Conservation (phyloP, 2,113 vertebrate genomes). For the Hiodon alosoides region DNA sequence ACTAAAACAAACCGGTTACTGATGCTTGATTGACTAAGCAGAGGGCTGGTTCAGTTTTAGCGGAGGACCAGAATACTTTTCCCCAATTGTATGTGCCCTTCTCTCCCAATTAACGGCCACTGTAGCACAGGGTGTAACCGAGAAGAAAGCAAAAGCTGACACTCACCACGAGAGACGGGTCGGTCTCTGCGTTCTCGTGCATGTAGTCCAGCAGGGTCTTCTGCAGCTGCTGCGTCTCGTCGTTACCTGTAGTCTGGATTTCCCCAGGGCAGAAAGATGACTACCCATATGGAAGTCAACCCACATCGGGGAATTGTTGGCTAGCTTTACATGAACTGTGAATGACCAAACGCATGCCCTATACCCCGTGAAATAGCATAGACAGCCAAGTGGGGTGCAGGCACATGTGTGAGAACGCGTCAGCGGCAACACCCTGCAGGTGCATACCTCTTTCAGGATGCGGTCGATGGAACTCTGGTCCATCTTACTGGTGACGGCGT, state of each 20-base stretch:
- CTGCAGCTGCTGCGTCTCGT: conserved; percentile 94
- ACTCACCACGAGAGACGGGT: conserved; percentile 87
- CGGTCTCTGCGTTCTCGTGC: conserved; percentile 86
- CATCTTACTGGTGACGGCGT: conserved; percentile 96
- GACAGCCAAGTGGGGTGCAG: not conserved
- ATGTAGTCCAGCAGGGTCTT: conserved; percentile 93
- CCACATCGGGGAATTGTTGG: no score
- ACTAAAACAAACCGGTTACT: no score
- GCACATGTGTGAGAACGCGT: not conserved
- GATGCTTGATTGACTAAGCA: no score
- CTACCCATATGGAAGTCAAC: not conserved
- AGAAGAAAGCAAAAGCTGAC: not conserved
- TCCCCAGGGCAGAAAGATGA: not conserved
- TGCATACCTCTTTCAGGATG: conserved; percentile 81
- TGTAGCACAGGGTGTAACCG: not conserved
- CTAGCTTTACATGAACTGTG: no score
- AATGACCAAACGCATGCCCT: no score
- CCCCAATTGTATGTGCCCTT: no score
- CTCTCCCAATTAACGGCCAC: not conserved
- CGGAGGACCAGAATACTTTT: no score
- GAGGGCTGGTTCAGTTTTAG: no score
- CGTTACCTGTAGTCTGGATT: conserved; percentile 57
- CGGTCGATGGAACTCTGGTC: conserved; percentile 91
- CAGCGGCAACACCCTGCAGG: not conserved
- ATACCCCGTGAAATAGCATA: no score